Evolutionary conservation across 2,113 vertebrate genomes (phyloP).

Genomic region (Paradoxurus hermaphroditus): DNA sequence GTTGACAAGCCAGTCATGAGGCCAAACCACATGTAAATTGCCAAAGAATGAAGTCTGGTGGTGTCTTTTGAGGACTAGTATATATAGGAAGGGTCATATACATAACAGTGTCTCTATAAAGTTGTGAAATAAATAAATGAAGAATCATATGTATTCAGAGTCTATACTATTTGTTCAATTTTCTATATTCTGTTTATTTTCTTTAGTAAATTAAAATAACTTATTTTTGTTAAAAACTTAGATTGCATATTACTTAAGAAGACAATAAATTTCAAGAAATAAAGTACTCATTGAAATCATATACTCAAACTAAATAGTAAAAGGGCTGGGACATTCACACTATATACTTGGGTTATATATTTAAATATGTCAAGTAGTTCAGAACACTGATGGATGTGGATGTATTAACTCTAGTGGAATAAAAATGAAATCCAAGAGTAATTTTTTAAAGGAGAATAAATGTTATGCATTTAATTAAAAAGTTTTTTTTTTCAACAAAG

Average conservation of each 20-base stretch:
- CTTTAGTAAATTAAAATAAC: background rate
- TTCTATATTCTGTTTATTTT: slow-evolving; percentile 13
- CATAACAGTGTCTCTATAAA: background rate
- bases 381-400: background rate
- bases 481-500: slow-evolving; percentile 32
- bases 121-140: background rate
- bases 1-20: background rate
- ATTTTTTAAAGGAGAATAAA: slow-evolving; percentile 14
- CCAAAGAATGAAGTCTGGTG: background rate
- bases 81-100: background rate
- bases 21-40: background rate
- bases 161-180: background rate
- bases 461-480: slow-evolving; percentile 7
- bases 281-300: background rate
- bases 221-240: background rate
- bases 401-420: background rate
- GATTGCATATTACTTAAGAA: background rate
- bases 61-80: background rate
- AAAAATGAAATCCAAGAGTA: background rate
- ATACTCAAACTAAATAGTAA: background rate
- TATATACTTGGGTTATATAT: background rate
- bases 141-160: background rate
- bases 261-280: background rate
- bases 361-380: background rate
- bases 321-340: background rate